Evolutionary conservation across 2,797 vertebrate species (phyloP).

Genomic region (Danio jaintianensis): DNA sequence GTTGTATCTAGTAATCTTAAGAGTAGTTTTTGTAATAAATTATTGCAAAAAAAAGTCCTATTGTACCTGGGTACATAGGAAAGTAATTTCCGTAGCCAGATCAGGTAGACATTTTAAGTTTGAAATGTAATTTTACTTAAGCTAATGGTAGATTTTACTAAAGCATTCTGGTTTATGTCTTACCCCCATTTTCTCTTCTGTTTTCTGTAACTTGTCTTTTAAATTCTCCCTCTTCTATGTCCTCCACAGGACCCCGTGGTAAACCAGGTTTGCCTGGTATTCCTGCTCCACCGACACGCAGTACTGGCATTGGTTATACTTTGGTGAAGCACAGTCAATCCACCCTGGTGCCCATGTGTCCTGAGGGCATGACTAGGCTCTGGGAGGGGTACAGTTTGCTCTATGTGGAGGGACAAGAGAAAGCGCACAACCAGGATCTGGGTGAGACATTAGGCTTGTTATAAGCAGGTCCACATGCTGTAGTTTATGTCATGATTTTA

Average conservation of each 20-base stretch:
- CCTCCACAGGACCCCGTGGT: slow-evolving; percentile 80
- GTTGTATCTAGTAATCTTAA: too few species aligned
- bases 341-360: slow-evolving; percentile 88
- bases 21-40: too few species aligned
- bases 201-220: not conserved
- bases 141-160: not conserved
- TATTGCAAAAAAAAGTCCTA: too few species aligned
- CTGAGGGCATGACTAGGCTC: slow-evolving; percentile 87
- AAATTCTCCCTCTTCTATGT: not conserved
- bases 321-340: slow-evolving; percentile 95
- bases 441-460: slow-evolving; percentile 72
- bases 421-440: slow-evolving; percentile 95
- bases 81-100: not conserved
- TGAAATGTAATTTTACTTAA: not conserved
- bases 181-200: not conserved
- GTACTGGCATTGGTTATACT: slow-evolving; percentile 86
- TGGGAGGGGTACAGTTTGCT: slow-evolving; percentile 95
- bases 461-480: too few species aligned
- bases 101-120: not conserved
- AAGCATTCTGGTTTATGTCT: not conserved
- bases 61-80: too few species aligned
- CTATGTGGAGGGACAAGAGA: slow-evolving; percentile 95
- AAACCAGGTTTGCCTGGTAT: slow-evolving; percentile 76
- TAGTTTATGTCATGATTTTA: too few species aligned
- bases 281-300: slow-evolving; percentile 80